Percentiles rank a stretch among this genome's conserved stretches.
Evolutionary conservation across 2,113 vertebrate genomes (phyloP).

Genomic region (Amphilophus citrinellus): DNA sequence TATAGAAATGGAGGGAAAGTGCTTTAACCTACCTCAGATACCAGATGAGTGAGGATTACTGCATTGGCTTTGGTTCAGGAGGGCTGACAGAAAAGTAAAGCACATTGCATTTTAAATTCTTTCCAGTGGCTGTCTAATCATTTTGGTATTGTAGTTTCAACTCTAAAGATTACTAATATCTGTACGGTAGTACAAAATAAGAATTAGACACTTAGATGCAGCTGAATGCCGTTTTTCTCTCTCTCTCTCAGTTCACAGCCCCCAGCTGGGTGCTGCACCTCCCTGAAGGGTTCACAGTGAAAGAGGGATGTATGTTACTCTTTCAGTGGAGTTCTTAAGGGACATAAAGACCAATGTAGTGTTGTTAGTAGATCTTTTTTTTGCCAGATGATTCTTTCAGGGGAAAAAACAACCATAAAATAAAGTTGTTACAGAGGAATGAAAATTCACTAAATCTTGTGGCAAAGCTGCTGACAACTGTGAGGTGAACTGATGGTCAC

Average conservation of each 20-base stretch:
- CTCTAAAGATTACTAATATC: background rate
- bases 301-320: background rate
- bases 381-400: background rate
- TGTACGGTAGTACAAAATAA: too few species aligned
- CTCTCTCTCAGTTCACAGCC: too few species aligned
- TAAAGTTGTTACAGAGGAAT: background rate
- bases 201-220: background rate
- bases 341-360: background rate
- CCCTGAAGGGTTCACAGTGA: background rate
- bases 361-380: background rate
- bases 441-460: too few species aligned
- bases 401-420: background rate
- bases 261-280: too few species aligned
- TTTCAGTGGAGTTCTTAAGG: fast-evolving
- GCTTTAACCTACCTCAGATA: slow-evolving; percentile 26
- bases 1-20: slow-evolving; percentile 21
- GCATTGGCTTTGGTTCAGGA: slow-evolving; percentile 36
- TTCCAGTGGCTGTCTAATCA: slow-evolving; percentile 4
- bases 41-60: slow-evolving; percentile 53
- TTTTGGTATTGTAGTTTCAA: background rate
- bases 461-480: background rate
- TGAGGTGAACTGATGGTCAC: background rate
- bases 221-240: too few species aligned
- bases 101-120: slow-evolving; percentile 39
- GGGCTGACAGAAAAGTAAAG: slow-evolving; percentile 33